Conservation (phyloP, 2,113 vertebrate species). For the Pollimyrus isidori region DNA sequence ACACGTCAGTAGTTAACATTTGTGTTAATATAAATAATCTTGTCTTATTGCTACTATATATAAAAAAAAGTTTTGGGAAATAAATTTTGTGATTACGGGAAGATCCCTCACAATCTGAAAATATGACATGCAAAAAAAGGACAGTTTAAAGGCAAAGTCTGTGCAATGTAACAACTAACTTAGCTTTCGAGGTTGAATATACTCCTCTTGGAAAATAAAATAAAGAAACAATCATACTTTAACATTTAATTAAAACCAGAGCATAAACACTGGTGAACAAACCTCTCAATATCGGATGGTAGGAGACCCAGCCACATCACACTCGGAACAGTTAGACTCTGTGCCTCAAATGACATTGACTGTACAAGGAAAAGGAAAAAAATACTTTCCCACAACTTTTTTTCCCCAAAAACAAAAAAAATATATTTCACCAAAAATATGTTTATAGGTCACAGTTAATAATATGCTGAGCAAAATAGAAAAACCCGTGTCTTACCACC, state of each 20-base stretch:
- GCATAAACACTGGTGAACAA: conserved; percentile 53
- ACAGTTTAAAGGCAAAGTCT: not conserved
- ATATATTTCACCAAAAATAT: conserved; percentile 43
- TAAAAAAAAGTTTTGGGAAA: not conserved
- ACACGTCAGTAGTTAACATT: not conserved
- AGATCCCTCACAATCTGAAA: not conserved
- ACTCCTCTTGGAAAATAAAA: conserved; percentile 13
- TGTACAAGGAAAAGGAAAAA: conserved; percentile 45
- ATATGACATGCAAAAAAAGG: not conserved
- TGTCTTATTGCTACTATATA: not conserved
- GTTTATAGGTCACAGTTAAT: conserved; percentile 37
- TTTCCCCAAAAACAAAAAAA: conserved; percentile 32
- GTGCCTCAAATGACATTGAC: conserved; percentile 96
- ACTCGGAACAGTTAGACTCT: conserved; percentile 84
- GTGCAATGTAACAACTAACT: not conserved
- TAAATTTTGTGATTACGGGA: not conserved
- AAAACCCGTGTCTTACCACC: conserved; percentile 66
- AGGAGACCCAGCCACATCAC: conserved; percentile 93
- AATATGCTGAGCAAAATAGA: conserved; percentile 38
- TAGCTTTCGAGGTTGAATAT: not conserved
- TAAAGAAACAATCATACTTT: conserved; percentile 42
- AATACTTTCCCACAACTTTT: conserved; percentile 27
- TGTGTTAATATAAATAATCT: not conserved
- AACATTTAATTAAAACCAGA: conserved; percentile 57
- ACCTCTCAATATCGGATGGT: conserved; percentile 92